Base-by-base conservation (phyloP, 2,888 invertebrate genomes). In the Lycia hirtaria region DNA sequence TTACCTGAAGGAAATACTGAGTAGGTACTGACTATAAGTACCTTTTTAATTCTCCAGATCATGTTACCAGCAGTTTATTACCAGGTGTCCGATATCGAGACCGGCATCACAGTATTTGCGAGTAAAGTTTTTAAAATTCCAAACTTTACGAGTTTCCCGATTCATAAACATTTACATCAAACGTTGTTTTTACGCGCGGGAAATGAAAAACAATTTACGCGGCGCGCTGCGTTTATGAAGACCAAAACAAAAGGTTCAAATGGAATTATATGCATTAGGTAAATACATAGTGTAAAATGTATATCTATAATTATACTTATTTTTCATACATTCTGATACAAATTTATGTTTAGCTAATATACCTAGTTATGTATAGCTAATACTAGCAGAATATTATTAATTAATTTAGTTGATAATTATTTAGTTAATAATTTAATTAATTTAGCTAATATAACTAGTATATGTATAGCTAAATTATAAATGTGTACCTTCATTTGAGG, bases 81-180 rank as follows among this genome's bases (percentile, higher is more conserved):
- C 0, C 22, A 20, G 14, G 4, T 19, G 28, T n/a, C 28, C 19
- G 30, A n/a, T 19, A 43, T 19, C 43, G 28, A 43, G 19, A 30
- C 30, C 17, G 43, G n/a, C 22, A 45, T 26, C 22, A 7, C 7
- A 38, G 12, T 20, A 26, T 28, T 9, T 20, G 20, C 35, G 40
- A 19, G 40, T 55, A 54, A 24, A 55, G 43, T 14, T 56, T 56
- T 56, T 38, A 26, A 56, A 44, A 56, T 56, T 50, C 49, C 56
- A 30, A 32, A 32, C 17, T 56, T 56, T 50, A 56, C 56, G 56
- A 50, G 37, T 35, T 56, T 50, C 22, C 32, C 33, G 48, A 57
- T 44, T 28, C 41, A 51, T 55, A 56, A 50, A 56, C 38, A 49
- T 56, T 37, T 24, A 56, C 56, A 50, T 56, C 49, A 56, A 56